A percentile compares a stretch with the other conserved stretches of the same genome.
phyloP scores from a whole-genome alignment of 2,888 invertebrate genomes.

The Cylloceria caligata region DNA sequence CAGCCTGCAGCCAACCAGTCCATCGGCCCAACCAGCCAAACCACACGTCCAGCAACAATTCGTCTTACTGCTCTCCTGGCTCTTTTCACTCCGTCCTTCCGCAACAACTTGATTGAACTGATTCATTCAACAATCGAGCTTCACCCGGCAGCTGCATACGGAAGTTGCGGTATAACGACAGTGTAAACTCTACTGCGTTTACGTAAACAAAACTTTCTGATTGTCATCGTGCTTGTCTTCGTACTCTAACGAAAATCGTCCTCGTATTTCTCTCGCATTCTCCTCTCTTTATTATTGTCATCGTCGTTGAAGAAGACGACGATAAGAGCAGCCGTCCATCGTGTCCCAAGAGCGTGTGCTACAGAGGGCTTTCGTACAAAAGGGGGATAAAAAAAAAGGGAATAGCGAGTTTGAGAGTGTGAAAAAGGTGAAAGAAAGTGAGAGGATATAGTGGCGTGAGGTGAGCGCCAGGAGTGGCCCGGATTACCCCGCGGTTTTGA shows the following conservation, averaged over 20 bases:
- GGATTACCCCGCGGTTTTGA: conserved; percentile 55
- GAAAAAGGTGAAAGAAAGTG: conserved; percentile 64
- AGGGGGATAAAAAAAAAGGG: conserved; percentile 4
- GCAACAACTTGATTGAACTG: conserved; percentile 33
- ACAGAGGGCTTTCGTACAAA: conserved; percentile 29
- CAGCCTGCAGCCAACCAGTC: conserved; percentile 45
- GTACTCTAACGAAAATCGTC: conserved; percentile 20
- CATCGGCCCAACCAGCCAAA: conserved; percentile 16
- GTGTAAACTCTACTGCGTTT: conserved; percentile 39
- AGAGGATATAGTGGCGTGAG: conserved; percentile 52
- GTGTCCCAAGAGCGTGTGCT: conserved; percentile 41
- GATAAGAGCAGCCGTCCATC: conserved; percentile 60
- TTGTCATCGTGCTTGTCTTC: conserved; percentile 18
- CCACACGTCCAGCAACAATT: conserved; percentile 44
- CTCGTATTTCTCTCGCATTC: conserved; percentile 5
- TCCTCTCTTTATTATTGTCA: conserved; percentile 32
- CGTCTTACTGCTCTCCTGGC: conserved; percentile 25
- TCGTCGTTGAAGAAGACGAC: conserved; percentile 26
- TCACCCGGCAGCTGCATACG: conserved; percentile 23
- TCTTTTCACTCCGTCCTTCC: conserved; percentile 58
- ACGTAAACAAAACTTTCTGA: conserved; percentile 33
- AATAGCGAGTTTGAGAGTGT: conserved; percentile 49
- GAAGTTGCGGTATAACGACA: conserved; percentile 11
- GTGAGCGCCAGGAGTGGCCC: conserved; percentile 47
- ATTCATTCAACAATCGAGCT: conserved; percentile 49